Conservation (phyloP, 2,113 vertebrate genomes). For the Psittacus erithacus region DNA sequence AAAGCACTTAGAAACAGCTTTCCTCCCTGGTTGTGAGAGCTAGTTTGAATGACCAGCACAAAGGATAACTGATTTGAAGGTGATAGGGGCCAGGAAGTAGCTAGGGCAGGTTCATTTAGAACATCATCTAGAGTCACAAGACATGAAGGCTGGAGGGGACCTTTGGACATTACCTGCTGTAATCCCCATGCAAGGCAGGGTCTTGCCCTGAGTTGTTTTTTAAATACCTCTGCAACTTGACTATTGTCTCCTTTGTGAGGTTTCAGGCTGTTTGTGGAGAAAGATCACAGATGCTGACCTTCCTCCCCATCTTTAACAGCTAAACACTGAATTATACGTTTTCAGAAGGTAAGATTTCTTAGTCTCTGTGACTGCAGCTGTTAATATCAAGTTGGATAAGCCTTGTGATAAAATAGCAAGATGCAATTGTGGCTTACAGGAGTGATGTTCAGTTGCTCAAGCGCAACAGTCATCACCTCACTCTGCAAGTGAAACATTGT, state of each 20-base stretch:
- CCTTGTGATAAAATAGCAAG: background rate
- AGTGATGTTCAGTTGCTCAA: background rate
- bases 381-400: background rate
- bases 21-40: background rate
- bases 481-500: background rate
- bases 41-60: background rate
- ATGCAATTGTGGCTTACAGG: background rate
- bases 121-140: background rate
- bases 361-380: background rate
- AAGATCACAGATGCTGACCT: background rate
- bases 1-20: background rate
- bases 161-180: rapidly evolving
- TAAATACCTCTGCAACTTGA: background rate
- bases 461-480: background rate
- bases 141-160: rapidly evolving
- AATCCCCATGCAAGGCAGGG: rapidly evolving
- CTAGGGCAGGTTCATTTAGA: background rate
- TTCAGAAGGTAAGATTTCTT: background rate
- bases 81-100: background rate
- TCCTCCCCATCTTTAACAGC: background rate
- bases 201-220: background rate
- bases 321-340: background rate
- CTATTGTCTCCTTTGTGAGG: background rate
- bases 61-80: background rate
- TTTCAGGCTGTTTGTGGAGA: background rate